Percentiles rank a stretch among this genome's conserved stretches.
Conservation (phyloP, 2,888 invertebrate genomes). For the Amblyjoppa proteus region DNA sequence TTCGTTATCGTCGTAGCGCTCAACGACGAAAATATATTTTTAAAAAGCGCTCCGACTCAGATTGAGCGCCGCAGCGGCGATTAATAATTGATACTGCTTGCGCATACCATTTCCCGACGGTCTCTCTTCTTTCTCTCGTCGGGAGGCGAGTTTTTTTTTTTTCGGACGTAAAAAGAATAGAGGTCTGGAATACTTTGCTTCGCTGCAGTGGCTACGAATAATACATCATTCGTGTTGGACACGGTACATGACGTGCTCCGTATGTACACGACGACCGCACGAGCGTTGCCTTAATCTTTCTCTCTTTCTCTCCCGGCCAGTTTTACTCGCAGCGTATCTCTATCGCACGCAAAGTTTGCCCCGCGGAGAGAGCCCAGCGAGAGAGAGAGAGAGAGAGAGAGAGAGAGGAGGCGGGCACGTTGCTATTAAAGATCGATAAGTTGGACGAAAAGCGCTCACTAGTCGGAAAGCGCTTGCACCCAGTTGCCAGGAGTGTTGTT, state of each 20-base stretch:
- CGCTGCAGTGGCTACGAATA: conserved; percentile 16
- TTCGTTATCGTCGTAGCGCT: no score
- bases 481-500: conserved; percentile 31
- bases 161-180: conserved; percentile 19
- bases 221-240: conserved; percentile 14
- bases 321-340: conserved; percentile 2
- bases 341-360: conserved; percentile 39
- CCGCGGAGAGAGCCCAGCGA: not conserved
- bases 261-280: not conserved
- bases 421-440: conserved; percentile 65
- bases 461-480: conserved; percentile 38
- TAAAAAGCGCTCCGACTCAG: not conserved
- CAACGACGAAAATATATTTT: not conserved
- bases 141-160: not conserved
- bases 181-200: not conserved
- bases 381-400: not conserved
- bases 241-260: not conserved
- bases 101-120: not conserved
- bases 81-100: not conserved
- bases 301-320: not conserved
- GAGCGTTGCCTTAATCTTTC: conserved; percentile 1
- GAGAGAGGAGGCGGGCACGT: conserved; percentile 24
- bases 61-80: not conserved
- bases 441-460: conserved; percentile 60
- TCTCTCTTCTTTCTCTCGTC: not conserved